phyloP scores from a whole-genome alignment of 2,113 vertebrate genomes.

The Zosterops lateralis region DNA sequence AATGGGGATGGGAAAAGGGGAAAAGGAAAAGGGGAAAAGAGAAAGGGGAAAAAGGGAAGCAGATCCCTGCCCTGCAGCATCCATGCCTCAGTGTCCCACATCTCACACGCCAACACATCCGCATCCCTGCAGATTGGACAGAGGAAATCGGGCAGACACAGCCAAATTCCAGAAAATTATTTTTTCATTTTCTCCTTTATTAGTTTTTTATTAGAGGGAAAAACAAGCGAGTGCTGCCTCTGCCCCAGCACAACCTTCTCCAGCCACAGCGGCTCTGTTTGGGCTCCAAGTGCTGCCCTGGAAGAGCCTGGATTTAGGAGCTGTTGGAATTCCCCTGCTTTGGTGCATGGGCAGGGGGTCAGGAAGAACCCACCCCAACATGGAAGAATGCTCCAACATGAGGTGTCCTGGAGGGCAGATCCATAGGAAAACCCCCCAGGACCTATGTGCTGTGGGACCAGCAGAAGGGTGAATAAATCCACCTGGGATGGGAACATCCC shows the following conservation, averaged over 20 bases:
- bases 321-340: no score
- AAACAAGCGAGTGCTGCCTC: constrained; percentile 5
- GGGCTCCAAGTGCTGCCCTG: not conserved
- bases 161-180: constrained; percentile 52
- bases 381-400: not conserved
- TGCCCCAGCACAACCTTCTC: not conserved
- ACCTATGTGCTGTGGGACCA: accelerated
- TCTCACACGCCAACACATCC: not conserved
- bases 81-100: not conserved
- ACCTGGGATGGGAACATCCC: not conserved
- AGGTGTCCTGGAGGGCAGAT: not conserved
- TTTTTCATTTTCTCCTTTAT: constrained; percentile 69
- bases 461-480: not conserved
- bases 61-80: not conserved
- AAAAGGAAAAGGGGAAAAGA: accelerated
- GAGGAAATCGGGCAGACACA: constrained; percentile 31
- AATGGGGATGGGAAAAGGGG: not conserved
- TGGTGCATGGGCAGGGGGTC: accelerated
- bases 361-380: not conserved
- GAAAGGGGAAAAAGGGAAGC: not conserved
- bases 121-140: accelerated
- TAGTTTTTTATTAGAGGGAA: constrained; percentile 59
- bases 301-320: not conserved
- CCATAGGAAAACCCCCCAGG: accelerated
- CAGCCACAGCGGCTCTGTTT: not conserved